These are phyloP conservation scores for Leucoptera coffeella DNA, from an alignment of 2,888 invertebrate species.

Conservation along the genomic window DNA sequence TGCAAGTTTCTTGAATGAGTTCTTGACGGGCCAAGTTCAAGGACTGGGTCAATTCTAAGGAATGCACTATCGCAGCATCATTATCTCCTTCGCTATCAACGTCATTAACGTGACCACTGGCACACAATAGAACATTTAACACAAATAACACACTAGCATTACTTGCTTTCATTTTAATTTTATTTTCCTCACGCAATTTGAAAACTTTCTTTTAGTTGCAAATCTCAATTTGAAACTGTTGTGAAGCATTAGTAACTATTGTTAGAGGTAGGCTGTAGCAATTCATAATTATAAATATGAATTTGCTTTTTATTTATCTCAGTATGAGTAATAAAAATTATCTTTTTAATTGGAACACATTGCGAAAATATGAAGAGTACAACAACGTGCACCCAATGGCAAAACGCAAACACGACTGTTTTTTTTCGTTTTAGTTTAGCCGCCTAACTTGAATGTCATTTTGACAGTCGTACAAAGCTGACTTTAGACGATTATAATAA, in stretches of 20 bases:
- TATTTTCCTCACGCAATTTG: conserved; percentile 16
- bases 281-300: no score
- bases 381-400: no score
- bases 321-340: no score
- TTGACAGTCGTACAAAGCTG: no score
- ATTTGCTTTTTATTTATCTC: no score
- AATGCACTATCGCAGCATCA: conserved; percentile 24
- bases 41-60: conserved; percentile 56
- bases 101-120: conserved; percentile 19
- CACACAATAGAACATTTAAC: conserved; percentile 15
- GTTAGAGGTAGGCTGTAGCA: neutral
- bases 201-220: conserved; percentile 23
- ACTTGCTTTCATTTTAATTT: conserved; percentile 20
- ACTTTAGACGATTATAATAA: no score
- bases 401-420: no score
- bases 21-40: conserved; percentile 59
- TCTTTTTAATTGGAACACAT: no score
- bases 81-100: conserved; percentile 16
- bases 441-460: no score
- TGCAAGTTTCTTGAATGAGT: conserved; percentile 56
- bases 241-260: neutral
- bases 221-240: neutral
- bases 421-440: no score
- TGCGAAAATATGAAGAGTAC: no score
- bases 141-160: conserved; percentile 16